Evolutionary conservation across 1,140 invertebrate genomes (phyloP).

Genomic region (Sarcophaga peregrina): DNA sequence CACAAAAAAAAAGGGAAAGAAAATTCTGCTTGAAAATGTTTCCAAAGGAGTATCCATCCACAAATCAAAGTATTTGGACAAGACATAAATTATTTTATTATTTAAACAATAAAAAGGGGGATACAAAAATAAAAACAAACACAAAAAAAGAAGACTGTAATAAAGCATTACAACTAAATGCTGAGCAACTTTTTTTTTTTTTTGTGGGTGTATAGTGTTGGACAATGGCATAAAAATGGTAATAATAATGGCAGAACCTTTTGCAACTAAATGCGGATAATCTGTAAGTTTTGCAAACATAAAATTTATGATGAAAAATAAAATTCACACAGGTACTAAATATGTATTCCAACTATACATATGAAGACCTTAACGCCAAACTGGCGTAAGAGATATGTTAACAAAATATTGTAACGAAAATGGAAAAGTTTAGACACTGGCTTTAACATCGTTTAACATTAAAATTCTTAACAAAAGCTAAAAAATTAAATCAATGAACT

Average conservation of each 20-base stretch:
- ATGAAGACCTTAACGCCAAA: no score
- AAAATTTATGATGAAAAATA: constrained; percentile 22
- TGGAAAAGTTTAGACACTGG: no score
- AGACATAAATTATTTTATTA: constrained; percentile 12
- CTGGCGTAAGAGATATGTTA: no score
- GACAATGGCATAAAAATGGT: not conserved
- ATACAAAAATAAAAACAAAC: constrained; percentile 30
- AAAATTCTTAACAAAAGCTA: no score
- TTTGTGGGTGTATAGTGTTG: not conserved
- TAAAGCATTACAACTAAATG: no score
- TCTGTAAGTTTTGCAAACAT: constrained; percentile 54
- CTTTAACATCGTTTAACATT: no score
- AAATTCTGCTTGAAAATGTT: not conserved
- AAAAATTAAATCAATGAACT: no score
- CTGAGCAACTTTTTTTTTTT: no score
- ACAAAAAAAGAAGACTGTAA: not conserved
- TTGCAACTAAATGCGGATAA: constrained; percentile 66
- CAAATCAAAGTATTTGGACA: not conserved
- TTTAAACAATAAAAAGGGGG: constrained; percentile 16
- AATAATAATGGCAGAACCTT: constrained; percentile 51
- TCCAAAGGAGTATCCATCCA: not conserved
- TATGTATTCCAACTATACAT: no score
- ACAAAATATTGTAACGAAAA: no score
- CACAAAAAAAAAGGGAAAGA: no score
- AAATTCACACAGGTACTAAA: constrained; percentile 8